Evolutionary conservation across 2,797 vertebrate species (phyloP), one percentile per base, ranked within the genome.

Genomic region (Pseudotriccus pelzelni): DNA sequence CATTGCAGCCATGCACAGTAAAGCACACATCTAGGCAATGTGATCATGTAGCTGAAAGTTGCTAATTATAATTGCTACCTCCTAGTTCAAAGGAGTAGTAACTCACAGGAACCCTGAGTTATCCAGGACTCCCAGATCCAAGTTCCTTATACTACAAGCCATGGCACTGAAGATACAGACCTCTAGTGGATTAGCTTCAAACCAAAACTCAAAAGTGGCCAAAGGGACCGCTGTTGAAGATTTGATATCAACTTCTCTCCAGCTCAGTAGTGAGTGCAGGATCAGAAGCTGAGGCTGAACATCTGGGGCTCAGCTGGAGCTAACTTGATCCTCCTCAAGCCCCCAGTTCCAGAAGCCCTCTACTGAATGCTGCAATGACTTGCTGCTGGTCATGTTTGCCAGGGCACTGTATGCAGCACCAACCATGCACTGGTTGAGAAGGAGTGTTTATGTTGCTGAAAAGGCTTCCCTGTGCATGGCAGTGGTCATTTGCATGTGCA

Each of bases 51-150:
- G 47, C 52, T 90, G 90, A 64, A 95, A 87, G 83, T 60, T 95
- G 49, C 63, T 90, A 82, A 86, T 90, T 93, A 56, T 73, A 94
- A 82, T 94, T 95, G 22, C 49, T 79, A 16, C 70, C 37, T 95
- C 44, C 67, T 95, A 63, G 91, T 87, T 79, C 67, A 82, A 78
- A 91, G 52, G 18, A 89, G n/a, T 16, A 80, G 58, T 64, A 55
- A 77, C 64, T 84, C 70, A 64, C 2, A 7, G 83, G 59, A 81
- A 7, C 34, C 11, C 59, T 69, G 77, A 59, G 37, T 27, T 89
- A 6, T 53, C 28, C 32, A 23, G 47, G 50, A 32, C 52, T 89
- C 55, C 37, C 25, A 41, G 55, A 50, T 73, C 47, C 23, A 46
- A 34, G 53, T 52, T 76, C 12, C 52, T 86, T 53, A 36, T 46